Evolutionary conservation across 2,797 vertebrate species (phyloP).

Genomic region (Crenichthys baileyi): DNA sequence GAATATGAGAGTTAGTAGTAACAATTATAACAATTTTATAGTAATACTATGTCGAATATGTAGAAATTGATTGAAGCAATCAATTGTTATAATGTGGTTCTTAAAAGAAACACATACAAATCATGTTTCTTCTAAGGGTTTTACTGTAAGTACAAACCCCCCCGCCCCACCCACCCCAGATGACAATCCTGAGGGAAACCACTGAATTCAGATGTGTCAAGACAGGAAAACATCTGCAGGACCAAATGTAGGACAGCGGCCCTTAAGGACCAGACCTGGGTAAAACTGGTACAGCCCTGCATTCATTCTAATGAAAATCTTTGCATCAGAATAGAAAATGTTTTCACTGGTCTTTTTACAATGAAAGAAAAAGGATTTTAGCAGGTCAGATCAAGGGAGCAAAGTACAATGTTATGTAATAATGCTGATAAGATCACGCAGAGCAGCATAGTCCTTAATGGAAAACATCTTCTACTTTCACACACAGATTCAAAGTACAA

Average conservation of each 20-base stretch:
- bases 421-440: background rate
- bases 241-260: background rate
- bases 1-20: too few relatives aligned
- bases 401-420: slow-evolving; percentile 5
- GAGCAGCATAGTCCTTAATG: background rate
- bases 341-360: background rate
- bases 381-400: background rate
- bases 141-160: too few relatives aligned
- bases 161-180: too few relatives aligned
- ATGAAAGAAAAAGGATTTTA: background rate
- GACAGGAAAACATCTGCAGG: background rate
- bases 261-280: background rate
- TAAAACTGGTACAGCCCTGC: background rate
- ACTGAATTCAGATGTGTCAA: background rate
- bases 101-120: too few relatives aligned
- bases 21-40: too few relatives aligned
- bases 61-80: too few relatives aligned
- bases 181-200: too few relatives aligned
- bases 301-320: background rate
- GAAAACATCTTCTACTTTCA: background rate
- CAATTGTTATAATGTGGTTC: too few relatives aligned
- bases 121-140: too few relatives aligned
- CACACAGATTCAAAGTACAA: background rate
- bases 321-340: background rate
- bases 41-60: too few relatives aligned